Conservation (phyloP, 2,113 vertebrate genomes). For the Calonectris borealis region DNA sequence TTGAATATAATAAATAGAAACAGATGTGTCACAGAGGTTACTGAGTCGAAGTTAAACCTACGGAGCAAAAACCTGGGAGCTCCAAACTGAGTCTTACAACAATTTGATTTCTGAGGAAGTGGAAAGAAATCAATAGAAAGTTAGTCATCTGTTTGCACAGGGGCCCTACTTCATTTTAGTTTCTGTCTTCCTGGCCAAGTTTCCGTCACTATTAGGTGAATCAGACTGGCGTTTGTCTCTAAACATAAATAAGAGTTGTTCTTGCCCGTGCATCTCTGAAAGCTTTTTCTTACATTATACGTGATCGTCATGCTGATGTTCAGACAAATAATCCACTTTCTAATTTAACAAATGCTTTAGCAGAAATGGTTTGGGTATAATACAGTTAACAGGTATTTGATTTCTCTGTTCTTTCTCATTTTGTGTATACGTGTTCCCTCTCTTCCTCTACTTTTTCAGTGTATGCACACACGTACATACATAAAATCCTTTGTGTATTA, state of each 20-base stretch:
- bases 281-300: not conserved
- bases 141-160: slow-evolving; percentile 34
- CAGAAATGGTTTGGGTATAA: not conserved
- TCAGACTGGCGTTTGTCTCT: not conserved
- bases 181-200: not conserved
- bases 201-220: not conserved
- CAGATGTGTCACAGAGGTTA: not conserved
- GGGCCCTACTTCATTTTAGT: not conserved
- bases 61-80: not conserved
- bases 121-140: slow-evolving; percentile 49
- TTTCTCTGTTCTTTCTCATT: not conserved
- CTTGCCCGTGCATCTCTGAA: not conserved
- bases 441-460: not conserved
- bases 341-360: not conserved
- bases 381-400: not conserved
- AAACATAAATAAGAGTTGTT: not conserved
- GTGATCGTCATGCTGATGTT: not conserved
- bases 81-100: not conserved
- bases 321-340: not conserved
- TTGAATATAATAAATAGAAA: slow-evolving; percentile 25
- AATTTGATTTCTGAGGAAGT: slow-evolving; percentile 36
- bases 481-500: not conserved
- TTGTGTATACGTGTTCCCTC: not conserved
- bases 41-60: not conserved
- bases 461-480: rapidly evolving